Percentiles rank a stretch among this genome's conserved stretches.
phyloP scores from a whole-genome alignment of 2,113 vertebrate species.

The Pyrgilauda ruficollis region DNA sequence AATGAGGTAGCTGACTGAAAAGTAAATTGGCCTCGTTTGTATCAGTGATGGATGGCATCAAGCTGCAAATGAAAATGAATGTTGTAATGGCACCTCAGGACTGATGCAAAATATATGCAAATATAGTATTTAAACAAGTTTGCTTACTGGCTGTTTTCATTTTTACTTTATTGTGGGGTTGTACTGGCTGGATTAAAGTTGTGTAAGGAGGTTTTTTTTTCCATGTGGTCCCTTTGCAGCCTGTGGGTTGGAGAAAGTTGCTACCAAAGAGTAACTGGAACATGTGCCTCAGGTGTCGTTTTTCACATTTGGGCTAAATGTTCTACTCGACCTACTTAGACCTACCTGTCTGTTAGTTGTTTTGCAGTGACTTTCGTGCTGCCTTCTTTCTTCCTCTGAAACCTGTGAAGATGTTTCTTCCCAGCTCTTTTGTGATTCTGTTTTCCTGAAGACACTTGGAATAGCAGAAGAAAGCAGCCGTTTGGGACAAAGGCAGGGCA shows the following conservation, averaged over 20 bases:
- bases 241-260: background rate
- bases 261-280: background rate
- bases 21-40: background rate
- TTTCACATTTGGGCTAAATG: background rate
- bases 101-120: background rate
- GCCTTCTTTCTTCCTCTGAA: background rate
- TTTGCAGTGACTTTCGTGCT: background rate
- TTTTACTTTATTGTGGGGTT: background rate
- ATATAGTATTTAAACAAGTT: background rate
- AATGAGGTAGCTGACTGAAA: background rate
- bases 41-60: background rate
- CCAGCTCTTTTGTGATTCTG: background rate
- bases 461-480: background rate
- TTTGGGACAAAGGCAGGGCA: background rate
- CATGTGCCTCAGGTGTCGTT: background rate
- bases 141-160: background rate
- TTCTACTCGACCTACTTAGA: background rate
- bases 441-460: background rate
- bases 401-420: background rate
- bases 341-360: background rate
- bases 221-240: background rate
- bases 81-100: background rate
- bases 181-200: background rate
- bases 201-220: background rate
- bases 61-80: background rate